Percentiles rank a stretch among this genome's conserved stretches.
These are phyloP conservation scores for Mesorhabditis sp. DNA, from an alignment of 2,888 invertebrate species.

Conservation along the genomic window DNA sequence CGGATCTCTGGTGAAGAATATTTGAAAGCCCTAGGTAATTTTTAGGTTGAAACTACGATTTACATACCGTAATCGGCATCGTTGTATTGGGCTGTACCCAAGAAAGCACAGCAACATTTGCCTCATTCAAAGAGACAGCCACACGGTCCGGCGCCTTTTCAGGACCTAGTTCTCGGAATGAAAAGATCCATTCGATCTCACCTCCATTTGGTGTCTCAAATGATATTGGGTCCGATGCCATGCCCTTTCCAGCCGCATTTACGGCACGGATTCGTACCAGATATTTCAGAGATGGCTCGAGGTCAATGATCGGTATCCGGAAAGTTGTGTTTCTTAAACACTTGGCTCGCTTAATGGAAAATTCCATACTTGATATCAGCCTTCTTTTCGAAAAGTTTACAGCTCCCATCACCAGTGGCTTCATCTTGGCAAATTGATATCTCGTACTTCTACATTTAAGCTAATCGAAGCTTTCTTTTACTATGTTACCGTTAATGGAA, in stretches of 20 bases:
- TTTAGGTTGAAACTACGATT: background rate
- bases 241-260: conserved; percentile 32
- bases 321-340: background rate
- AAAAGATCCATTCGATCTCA: background rate
- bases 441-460: too few species aligned
- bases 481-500: conserved; percentile 21
- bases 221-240: conserved; percentile 17
- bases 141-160: conserved; percentile 26
- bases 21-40: conserved; percentile 27
- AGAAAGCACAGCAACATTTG: conserved; percentile 29
- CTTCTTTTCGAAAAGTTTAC: background rate
- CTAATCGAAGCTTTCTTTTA: background rate
- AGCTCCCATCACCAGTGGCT: too few species aligned
- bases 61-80: conserved; percentile 25
- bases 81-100: conserved; percentile 31
- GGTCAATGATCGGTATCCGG: conserved; percentile 23
- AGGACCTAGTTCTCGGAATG: conserved; percentile 17
- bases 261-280: conserved; percentile 28
- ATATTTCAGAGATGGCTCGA: conserved; percentile 28
- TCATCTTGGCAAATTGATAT: too few species aligned
- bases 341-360: too few species aligned
- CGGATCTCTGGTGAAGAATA: conserved; percentile 36
- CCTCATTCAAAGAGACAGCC: conserved; percentile 31
- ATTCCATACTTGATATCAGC: background rate
- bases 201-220: conserved; percentile 35